Evolutionary conservation across 1,140 invertebrate genomes (phyloP).

Genomic region (Lepidurus couesii): DNA sequence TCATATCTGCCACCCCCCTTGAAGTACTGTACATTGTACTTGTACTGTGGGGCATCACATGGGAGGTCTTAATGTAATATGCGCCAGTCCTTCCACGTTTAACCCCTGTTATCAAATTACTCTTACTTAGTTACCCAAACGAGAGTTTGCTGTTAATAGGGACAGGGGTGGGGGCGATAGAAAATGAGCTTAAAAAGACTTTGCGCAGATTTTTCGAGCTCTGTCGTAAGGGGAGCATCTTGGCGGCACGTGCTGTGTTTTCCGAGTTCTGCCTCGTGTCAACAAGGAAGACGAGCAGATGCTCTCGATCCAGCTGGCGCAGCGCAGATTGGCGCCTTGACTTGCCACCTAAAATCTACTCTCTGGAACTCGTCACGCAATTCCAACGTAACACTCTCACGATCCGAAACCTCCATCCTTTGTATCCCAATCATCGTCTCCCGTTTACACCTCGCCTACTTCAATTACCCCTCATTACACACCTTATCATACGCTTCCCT

Average conservation of each 20-base stretch:
- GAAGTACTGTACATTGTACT: not conserved
- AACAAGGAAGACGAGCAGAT: not conserved
- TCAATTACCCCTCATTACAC: not conserved
- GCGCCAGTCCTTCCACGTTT: not conserved
- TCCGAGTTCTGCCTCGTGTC: not conserved
- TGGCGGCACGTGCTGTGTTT: not conserved
- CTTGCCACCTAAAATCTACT: not conserved
- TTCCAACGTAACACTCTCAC: not conserved
- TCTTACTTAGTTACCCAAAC: not conserved
- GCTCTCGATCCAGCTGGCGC: not conserved
- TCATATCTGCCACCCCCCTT: not conserved
- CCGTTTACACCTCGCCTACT: not conserved
- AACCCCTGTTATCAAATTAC: not conserved
- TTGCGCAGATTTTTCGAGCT: not conserved
- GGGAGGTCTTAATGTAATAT: not conserved
- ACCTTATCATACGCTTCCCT: not conserved
- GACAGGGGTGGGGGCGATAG: not conserved
- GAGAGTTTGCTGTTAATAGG: not conserved
- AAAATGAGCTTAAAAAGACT: constrained; percentile 2
- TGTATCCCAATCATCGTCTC: not conserved
- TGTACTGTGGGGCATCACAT: not conserved
- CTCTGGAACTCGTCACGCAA: not conserved
- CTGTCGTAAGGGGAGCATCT: not conserved
- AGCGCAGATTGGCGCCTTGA: not conserved
- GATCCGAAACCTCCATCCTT: not conserved